Evolutionary conservation across 1,140 invertebrate genomes (phyloP).

Genomic region (Drosophila melanica): DNA sequence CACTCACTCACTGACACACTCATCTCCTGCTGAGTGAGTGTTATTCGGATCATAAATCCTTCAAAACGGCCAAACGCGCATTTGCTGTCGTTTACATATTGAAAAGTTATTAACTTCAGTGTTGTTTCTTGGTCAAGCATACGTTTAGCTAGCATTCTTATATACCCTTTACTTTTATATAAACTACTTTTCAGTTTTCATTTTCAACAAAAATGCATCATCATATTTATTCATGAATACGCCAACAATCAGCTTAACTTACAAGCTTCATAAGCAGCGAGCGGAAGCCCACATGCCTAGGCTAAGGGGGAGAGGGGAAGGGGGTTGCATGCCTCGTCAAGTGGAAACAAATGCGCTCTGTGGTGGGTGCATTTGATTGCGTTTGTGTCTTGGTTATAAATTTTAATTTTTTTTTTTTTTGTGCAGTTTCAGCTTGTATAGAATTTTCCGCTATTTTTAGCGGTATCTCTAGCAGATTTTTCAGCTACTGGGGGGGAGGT

Average conservation of each 20-base stretch:
- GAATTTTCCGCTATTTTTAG: constrained; percentile 17
- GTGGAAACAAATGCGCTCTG: constrained; percentile 25
- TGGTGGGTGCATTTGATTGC: constrained; percentile 64
- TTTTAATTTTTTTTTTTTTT: constrained; percentile 70
- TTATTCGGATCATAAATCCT: constrained; percentile 58
- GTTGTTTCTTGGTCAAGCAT: not conserved
- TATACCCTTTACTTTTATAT: not conserved
- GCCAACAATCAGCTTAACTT: constrained; percentile 73
- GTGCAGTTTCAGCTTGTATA: constrained; percentile 8
- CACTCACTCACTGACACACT: constrained; percentile 6
- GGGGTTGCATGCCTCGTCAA: constrained; percentile 22
- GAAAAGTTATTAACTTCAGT: constrained; percentile 33
- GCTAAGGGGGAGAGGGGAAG: not conserved
- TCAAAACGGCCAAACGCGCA: constrained; percentile 33
- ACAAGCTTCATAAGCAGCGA: constrained; percentile 69
- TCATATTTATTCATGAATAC: constrained; percentile 69
- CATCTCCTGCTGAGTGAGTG: constrained; percentile 22
- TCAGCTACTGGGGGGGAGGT: not conserved
- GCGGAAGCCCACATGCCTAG: constrained; percentile 35
- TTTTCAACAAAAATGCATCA: constrained; percentile 40
- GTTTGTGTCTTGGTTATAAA: constrained; percentile 76
- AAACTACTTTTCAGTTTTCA: constrained; percentile 32
- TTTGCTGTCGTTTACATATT: constrained; percentile 35
- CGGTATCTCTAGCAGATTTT: constrained; percentile 2
- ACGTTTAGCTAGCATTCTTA: not conserved